These are phyloP conservation scores for Eulemur rubriventer DNA, from an alignment of 2,797 vertebrate genomes.

Conservation along the genomic window DNA sequence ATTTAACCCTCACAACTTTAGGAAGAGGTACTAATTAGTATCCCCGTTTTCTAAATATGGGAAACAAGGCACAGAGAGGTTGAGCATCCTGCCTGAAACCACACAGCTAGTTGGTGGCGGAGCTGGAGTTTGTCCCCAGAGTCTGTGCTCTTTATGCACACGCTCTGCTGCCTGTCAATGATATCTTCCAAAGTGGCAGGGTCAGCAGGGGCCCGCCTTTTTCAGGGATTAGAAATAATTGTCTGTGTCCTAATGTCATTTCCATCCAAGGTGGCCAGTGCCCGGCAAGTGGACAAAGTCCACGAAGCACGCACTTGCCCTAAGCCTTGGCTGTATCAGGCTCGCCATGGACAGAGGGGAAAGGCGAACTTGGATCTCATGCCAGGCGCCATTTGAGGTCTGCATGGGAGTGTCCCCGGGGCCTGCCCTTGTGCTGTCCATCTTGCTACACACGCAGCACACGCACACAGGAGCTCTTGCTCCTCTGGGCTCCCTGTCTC, in stretches of 20 bases:
- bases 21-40: neutral
- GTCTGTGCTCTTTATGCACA: neutral
- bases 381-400: neutral
- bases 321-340: rapidly evolving
- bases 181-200: neutral
- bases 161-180: rapidly evolving
- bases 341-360: neutral
- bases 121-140: neutral
- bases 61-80: neutral
- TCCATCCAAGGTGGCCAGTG: neutral
- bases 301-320: neutral
- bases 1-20: neutral
- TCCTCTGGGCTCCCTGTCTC: neutral
- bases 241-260: neutral
- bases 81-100: neutral
- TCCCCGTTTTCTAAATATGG: neutral
- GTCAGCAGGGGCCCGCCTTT: neutral
- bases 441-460: neutral
- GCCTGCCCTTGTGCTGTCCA: neutral
- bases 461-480: neutral
- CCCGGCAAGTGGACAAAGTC: neutral
- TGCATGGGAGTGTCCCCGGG: neutral
- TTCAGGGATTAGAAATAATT: neutral
- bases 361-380: neutral
- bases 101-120: neutral